phyloP scores from a whole-genome alignment of 2,888 invertebrate species.

The Acleris laterana region DNA sequence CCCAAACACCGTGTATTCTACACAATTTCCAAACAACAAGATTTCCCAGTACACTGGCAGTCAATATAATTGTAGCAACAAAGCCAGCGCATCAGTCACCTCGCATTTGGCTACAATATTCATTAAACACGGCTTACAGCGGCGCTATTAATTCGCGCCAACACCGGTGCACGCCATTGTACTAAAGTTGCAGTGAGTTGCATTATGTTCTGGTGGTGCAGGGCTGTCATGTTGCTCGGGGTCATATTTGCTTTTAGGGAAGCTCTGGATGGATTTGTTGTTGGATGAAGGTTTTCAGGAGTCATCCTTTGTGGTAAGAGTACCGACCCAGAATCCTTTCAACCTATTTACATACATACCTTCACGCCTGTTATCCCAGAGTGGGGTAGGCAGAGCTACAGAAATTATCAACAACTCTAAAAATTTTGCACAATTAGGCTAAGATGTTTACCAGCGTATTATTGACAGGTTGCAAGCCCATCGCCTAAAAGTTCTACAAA shows the following conservation, averaged over 20 bases:
- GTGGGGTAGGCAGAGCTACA: no score
- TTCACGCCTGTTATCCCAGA: no score
- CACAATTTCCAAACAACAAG: constrained; percentile 11
- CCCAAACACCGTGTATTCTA: no score
- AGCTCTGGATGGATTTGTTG: background rate
- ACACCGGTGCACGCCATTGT: constrained; percentile 75
- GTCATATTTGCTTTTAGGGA: background rate
- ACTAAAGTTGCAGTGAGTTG: constrained; percentile 61
- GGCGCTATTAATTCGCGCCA: constrained; percentile 75
- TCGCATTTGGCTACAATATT: constrained; percentile 78
- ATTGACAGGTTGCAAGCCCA: no score
- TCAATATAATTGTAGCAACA: constrained; percentile 57
- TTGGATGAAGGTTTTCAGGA: background rate
- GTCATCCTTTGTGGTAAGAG: no score
- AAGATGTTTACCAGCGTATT: no score
- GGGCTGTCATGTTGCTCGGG: constrained; percentile 54
- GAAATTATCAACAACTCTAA: no score
- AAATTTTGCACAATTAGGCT: no score
- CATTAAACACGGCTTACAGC: constrained; percentile 72
- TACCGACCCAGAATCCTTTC: no score
- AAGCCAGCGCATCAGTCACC: constrained; percentile 65
- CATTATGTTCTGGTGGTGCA: constrained; percentile 54
- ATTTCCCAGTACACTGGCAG: constrained; percentile 49
- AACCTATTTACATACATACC: no score
- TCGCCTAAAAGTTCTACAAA: no score